Evolutionary conservation across 2,888 invertebrate species (phyloP).

Genomic region (Hedya salicella): DNA sequence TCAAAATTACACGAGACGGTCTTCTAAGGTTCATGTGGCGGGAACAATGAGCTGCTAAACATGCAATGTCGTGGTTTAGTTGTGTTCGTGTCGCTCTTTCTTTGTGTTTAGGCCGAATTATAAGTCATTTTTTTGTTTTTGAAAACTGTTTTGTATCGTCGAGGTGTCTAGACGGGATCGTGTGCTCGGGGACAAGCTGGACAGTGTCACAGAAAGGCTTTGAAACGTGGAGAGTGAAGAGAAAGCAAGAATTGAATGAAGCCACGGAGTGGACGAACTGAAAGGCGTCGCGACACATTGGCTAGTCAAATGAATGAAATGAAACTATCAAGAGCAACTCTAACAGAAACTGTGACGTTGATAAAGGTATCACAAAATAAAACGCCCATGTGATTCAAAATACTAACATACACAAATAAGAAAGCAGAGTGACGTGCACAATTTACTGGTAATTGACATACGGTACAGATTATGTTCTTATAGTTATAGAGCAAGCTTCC

Average conservation of each 20-base stretch:
- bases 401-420: constrained; percentile 68
- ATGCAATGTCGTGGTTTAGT: constrained; percentile 82
- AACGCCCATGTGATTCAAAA: constrained; percentile 80
- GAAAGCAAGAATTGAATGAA: constrained; percentile 76
- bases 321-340: constrained; percentile 83
- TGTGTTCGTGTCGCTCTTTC: constrained; percentile 72
- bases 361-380: constrained; percentile 85
- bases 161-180: constrained; percentile 64
- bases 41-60: constrained; percentile 82
- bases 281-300: constrained; percentile 79
- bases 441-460: constrained; percentile 60
- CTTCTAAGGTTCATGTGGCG: constrained; percentile 81
- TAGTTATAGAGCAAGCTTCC: constrained; percentile 61
- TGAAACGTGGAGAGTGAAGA: constrained; percentile 72
- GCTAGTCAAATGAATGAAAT: constrained; percentile 82
- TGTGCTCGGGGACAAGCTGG: constrained; percentile 79
- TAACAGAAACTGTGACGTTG: constrained; percentile 83
- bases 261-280: constrained; percentile 67
- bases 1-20: constrained; percentile 75
- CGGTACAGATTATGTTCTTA: constrained; percentile 61
- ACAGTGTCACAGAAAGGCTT: constrained; percentile 73
- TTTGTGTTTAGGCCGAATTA: constrained; percentile 74
- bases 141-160: constrained; percentile 56
- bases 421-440: constrained; percentile 79
- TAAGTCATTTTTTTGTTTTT: constrained; percentile 55